phyloP scores from a whole-genome alignment of 37 sponge, comb jelly and placozoan species.

The Beroe forskalii region DNA sequence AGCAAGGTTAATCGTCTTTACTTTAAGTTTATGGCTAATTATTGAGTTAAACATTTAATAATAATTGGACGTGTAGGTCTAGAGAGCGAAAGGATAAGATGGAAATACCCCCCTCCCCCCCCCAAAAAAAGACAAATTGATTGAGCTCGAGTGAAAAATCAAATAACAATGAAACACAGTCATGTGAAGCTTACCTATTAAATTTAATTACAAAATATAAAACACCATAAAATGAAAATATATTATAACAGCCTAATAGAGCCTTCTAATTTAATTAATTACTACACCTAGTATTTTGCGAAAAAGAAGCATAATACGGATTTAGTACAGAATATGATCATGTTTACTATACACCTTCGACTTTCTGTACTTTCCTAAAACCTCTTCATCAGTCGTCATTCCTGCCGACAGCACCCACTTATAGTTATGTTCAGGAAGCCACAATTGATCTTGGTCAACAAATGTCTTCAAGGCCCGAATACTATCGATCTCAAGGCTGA shows the following conservation, averaged over 20 bases:
- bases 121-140: no score
- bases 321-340: constrained; percentile 19
- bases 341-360: constrained; percentile 52
- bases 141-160: no score
- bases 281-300: background rate
- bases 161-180: background rate
- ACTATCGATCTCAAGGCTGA: constrained; percentile 47
- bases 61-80: no score
- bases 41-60: no score
- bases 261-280: background rate
- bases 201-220: background rate
- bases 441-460: constrained; percentile 4
- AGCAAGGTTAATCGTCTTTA: no score
- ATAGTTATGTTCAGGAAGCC: background rate
- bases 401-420: background rate
- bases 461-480: constrained; percentile 20
- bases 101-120: no score
- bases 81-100: no score
- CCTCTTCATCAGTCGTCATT: background rate
- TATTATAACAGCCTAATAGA: no score
- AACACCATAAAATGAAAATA: background rate
- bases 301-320: background rate
- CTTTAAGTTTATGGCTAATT: no score
- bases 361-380: constrained; percentile 45
- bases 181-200: background rate